Evolutionary conservation across 2,113 vertebrate genomes (phyloP).

Genomic region (Calidris pygmaea): DNA sequence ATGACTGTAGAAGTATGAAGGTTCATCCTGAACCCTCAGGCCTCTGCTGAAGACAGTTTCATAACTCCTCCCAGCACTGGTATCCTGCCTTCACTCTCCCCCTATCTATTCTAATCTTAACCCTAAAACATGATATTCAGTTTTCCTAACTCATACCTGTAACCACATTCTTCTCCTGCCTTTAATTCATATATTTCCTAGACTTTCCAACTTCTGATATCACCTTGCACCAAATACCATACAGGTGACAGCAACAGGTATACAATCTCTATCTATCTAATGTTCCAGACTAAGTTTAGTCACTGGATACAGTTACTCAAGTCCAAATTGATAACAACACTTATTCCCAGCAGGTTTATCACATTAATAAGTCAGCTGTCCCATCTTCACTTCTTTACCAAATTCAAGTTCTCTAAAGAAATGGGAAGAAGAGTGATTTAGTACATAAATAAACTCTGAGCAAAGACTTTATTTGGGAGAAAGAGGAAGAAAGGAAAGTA

Average conservation of each 20-base stretch:
- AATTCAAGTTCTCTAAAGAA: background rate
- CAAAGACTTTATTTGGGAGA: background rate
- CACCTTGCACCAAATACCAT: background rate
- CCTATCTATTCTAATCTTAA: background rate
- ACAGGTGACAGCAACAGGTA: background rate
- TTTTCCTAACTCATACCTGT: background rate
- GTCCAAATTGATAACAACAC: background rate
- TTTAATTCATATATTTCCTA: background rate
- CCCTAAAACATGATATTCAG: background rate
- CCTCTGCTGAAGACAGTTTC: background rate
- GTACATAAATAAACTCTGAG: background rate
- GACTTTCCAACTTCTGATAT: background rate
- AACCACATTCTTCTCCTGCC: background rate
- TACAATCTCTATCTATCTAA: background rate
- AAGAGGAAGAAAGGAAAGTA: background rate
- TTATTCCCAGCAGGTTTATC: background rate
- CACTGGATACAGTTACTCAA: background rate
- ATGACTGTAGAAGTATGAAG: background rate
- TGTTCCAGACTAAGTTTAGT: background rate
- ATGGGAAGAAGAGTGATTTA: background rate
- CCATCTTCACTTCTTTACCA: background rate
- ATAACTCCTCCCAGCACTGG: background rate
- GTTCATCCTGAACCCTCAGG: background rate
- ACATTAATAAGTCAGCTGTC: background rate
- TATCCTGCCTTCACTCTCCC: background rate